Evolutionary conservation across 2,797 vertebrate genomes (phyloP), one percentile per base, ranked within the genome.

Genomic region (Betta splendens): DNA sequence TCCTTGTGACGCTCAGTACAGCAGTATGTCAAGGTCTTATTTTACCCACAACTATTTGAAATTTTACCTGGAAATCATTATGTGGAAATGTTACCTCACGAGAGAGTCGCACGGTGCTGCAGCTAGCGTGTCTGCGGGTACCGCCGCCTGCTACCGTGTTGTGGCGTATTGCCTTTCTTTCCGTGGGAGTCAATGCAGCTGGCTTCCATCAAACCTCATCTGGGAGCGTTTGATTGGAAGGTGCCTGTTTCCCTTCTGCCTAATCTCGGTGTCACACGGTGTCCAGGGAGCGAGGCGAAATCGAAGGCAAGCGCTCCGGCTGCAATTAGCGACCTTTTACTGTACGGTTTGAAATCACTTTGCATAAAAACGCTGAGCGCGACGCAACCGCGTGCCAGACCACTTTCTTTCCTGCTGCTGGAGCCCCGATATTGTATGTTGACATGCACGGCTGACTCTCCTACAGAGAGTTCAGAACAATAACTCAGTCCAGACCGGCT

Each of bases 181-280:
- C 29, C 60, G 45, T 78, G 78, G 81, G 79, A 85, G 80, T 76
- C 20, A 29, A 70, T 73, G 79, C 91, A 93, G 86, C 91, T 91
- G 91, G 85, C 68, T 82, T 85, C 86, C 81, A 86, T 92, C 91
- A 91, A 2, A 69, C 75, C 73, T 89, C 90, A 92, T 91, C 86
- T 92, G 91, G 89, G 86, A 92, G 76, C 85, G 67, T 88, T 91
- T 91, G 90, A 91, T 91, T 90, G 79, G 73, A 79, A 89, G 85
- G 86, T 87, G 82, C 81, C 84, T 87, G 86, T 86, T 89, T 87
- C 81, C 83, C 69, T 78, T 87, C 85, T 69, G 79, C 77, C 78
- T 86, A 87, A 88, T 89, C 88, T 89, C 78, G 71, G 72, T 56
- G 72, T 83, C 57, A 74, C 65, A 94, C 91, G 22, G 93, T 35